These are phyloP conservation scores for Paragorgia papillata DNA, from an alignment of 92 coral and sea anemone species.

Conservation along the genomic window DNA sequence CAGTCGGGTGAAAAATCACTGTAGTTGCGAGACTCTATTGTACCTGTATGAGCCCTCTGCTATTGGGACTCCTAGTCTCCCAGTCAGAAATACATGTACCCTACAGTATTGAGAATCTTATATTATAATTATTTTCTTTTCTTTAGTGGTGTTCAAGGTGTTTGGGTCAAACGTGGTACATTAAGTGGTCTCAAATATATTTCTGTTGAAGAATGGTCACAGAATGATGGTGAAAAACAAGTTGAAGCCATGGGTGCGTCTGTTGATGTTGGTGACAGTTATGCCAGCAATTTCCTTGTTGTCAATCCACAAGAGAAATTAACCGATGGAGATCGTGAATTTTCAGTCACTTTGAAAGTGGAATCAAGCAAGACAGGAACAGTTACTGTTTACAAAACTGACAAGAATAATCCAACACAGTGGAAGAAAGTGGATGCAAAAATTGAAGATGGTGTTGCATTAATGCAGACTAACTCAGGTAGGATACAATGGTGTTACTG, in stretches of 20 bases:
- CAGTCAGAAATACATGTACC: too few relatives aligned
- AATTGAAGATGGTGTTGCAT: constrained; percentile 60
- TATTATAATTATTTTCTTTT: background rate
- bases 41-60: too few relatives aligned
- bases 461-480: constrained; percentile 73
- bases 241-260: constrained; percentile 73
- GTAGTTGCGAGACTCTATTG: too few relatives aligned
- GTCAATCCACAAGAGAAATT: constrained; percentile 78
- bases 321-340: constrained; percentile 60
- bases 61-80: too few relatives aligned
- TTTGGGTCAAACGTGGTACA: constrained; percentile 67
- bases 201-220: constrained; percentile 68
- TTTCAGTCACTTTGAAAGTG: constrained; percentile 69
- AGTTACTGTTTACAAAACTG: constrained; percentile 75
- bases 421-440: constrained; percentile 81
- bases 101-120: too few relatives aligned
- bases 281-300: constrained; percentile 82
- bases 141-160: constrained; percentile 59
- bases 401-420: constrained; percentile 61
- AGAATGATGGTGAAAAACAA: constrained; percentile 77
- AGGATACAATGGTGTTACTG: too few relatives aligned
- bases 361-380: constrained; percentile 58
- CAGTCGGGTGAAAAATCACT: too few relatives aligned
- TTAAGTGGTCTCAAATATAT: constrained; percentile 64
- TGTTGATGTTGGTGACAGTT: constrained; percentile 86